Conservation (phyloP, 2,888 invertebrate species). For the Conomelus anceps region DNA sequence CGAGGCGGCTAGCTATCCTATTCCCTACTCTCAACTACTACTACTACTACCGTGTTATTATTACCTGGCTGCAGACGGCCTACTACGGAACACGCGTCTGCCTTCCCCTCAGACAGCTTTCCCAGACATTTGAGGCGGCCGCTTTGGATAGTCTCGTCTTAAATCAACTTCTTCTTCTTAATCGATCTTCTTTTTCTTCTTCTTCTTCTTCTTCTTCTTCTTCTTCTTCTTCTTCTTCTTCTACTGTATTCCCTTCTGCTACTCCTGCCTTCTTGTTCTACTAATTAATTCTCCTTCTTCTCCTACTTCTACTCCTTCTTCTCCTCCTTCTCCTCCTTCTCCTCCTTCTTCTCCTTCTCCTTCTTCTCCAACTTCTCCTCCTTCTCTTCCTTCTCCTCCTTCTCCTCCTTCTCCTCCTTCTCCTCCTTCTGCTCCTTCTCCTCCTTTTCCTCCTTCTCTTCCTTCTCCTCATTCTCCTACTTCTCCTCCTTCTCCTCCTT, state of each 20-base stretch:
- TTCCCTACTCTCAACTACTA: no score
- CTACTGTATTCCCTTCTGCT: neutral
- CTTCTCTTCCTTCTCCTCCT: neutral
- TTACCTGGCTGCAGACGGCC: neutral
- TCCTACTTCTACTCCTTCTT: neutral
- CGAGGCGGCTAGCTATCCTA: neutral
- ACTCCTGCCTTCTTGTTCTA: neutral
- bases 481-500: no score
- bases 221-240: neutral
- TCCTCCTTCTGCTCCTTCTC: no score
- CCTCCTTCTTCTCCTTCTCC: neutral
- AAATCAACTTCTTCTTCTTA: neutral
- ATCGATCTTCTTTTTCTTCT: neutral
- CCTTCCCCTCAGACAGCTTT: neutral
- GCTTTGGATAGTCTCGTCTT: neutral
- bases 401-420: no score
- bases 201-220: neutral
- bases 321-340: neutral
- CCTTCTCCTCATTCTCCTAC: no score
- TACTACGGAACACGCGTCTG: neutral
- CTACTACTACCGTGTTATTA: neutral
- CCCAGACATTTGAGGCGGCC: neutral
- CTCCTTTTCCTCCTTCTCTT: no score
- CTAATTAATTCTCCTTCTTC: neutral
- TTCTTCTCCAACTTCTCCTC: neutral